Evolutionary conservation across 1,140 invertebrate genomes (phyloP), one percentile per base, ranked within the genome.

Genomic region (Lysiphlebus fabarum): DNA sequence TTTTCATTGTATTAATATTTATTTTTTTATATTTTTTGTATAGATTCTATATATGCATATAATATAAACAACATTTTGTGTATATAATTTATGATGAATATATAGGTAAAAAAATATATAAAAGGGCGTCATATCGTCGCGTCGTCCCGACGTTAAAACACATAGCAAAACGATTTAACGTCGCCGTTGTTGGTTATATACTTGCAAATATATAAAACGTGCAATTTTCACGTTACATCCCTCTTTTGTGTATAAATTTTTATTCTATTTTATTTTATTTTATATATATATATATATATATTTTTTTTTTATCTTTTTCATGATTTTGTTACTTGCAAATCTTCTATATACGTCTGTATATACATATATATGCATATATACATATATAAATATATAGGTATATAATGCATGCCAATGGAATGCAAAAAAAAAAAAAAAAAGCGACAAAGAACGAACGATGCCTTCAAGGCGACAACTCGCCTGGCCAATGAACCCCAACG

Each of bases 391-490:
- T 6, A 38, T 41, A 10, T 8, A 7, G 34, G 60, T 37, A 41
- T 58, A 47, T 53, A 7, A 48, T 37, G 44, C 48, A 64, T 33
- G 40, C 44, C 40, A 53, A 37, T 14, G 33, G 34, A 44, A 56
- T 59, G n/a, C 56, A 44, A 60, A 60, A 45, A 61, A 50, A 55
- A 14, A 54, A 41, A 17, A 38, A 41, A 43, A 17, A 37, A 62
- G 55, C 59, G 37, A 61, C 43, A 38, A 48, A 43, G 14, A 43
- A 41, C 7, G 0, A 34, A 7, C 65, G 63, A 68, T 71, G 70
- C 67, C 70, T 74, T 73, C 68, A 72, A 74, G 74, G 72, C 70
- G 72, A 75, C 72, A 72, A 75, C 68, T 75, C 63, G 71, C 70
- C 65, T 76, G 74, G 74, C 74, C 73, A 75, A 74, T 75, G 74